These are phyloP conservation scores for Antennarius maculatus DNA, from an alignment of 2,797 vertebrate species.

Conservation along the genomic window DNA sequence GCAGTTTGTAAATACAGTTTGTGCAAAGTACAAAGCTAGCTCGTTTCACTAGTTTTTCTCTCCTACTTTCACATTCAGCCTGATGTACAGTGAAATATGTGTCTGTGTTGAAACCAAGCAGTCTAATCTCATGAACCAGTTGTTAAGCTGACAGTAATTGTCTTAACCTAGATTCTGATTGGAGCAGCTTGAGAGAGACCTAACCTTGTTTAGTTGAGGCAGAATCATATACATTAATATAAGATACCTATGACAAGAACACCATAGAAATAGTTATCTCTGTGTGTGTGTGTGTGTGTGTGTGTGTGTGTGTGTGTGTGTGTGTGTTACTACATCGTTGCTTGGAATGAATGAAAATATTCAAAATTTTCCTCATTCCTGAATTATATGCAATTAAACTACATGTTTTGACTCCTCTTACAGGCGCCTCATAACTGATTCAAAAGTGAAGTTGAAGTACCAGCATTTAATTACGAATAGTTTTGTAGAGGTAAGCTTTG, in stretches of 20 bases:
- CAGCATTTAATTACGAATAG: slow-evolving; percentile 99
- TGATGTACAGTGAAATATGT: slow-evolving; percentile 20
- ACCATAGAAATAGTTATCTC: too few species aligned
- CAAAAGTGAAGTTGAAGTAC: slow-evolving; percentile 99
- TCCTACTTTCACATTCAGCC: slow-evolving; percentile 7
- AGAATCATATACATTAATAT: not conserved
- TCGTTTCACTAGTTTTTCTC: slow-evolving; percentile 3
- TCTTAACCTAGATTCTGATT: slow-evolving; percentile 78
- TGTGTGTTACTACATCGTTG: not conserved
- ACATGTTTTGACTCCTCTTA: slow-evolving; percentile 51
- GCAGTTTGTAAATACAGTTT: not conserved
- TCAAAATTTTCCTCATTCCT: not conserved
- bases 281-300: too few species aligned
- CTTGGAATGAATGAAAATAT: not conserved
- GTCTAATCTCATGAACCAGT: slow-evolving; percentile 56
- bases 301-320: too few species aligned
- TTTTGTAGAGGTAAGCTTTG: slow-evolving; percentile 98
- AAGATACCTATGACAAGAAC: not conserved
- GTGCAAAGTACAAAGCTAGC: not conserved
- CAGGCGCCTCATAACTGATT: slow-evolving; percentile 99
- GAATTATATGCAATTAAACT: slow-evolving; percentile 36
- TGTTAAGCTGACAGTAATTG: slow-evolving; percentile 72
- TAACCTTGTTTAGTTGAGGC: slow-evolving; percentile 16
- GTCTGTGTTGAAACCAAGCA: slow-evolving; percentile 26
- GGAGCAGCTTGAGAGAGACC: slow-evolving; percentile 32